Evolutionary conservation across 2,888 invertebrate species (phyloP).

Genomic region (Pristionchus arcanus): DNA sequence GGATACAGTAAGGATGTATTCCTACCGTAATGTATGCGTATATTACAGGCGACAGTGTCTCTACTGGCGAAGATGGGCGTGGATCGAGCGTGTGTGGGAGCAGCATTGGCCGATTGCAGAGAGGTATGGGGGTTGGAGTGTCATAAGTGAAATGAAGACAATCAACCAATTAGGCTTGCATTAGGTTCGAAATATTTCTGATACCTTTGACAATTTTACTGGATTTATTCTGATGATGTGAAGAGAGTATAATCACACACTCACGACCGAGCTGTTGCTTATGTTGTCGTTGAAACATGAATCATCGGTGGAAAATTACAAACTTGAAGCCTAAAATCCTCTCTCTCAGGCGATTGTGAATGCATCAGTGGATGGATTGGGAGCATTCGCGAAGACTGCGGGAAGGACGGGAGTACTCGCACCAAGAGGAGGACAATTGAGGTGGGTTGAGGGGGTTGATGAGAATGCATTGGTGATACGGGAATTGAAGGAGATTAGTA

Average conservation of each 20-base stretch:
- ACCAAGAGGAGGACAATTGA: conserved; percentile 53
- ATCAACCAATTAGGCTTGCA: too few species aligned
- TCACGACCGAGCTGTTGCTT: too few species aligned
- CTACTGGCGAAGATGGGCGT: conserved; percentile 97
- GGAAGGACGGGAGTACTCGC: conserved; percentile 59
- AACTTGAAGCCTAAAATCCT: too few species aligned
- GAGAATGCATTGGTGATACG: conserved; percentile 30
- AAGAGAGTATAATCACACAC: too few species aligned
- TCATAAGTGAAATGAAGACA: too few species aligned
- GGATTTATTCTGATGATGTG: too few species aligned
- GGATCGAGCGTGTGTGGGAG: conserved; percentile 89
- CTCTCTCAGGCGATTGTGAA: conserved; percentile 88
- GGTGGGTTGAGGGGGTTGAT: background rate
- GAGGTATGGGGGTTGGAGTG: conserved; percentile 82
- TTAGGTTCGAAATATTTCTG: too few species aligned
- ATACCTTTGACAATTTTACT: too few species aligned
- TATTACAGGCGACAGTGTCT: conserved; percentile 84
- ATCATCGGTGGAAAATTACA: background rate
- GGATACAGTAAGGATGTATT: background rate
- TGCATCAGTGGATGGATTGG: conserved; percentile 92
- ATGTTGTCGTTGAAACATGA: too few species aligned
- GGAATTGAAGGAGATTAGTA: conserved; percentile 80
- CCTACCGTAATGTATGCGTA: too few species aligned
- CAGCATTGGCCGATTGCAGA: conserved; percentile 89
- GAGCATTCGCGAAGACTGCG: conserved; percentile 79